Base-by-base conservation (phyloP, 2,888 invertebrate genomes). In the Rambutsinella grinnellia region DNA sequence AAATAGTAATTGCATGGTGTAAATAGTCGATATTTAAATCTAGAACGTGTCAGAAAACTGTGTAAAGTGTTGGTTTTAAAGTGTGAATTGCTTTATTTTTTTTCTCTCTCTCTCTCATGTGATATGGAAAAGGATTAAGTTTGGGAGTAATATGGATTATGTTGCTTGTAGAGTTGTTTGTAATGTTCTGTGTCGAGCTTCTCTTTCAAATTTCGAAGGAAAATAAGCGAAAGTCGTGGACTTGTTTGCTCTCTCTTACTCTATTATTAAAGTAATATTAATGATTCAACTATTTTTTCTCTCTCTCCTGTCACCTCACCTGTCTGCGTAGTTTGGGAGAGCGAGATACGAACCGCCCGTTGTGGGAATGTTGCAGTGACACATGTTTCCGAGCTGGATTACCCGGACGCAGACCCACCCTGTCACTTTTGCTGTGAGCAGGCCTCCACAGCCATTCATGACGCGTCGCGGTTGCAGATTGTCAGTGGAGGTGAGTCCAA, bases 371-470 rank as follows among this genome's bases (percentile, higher is more conserved):
- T 83, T 63, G 84, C 84, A 49, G 85, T 86, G 75, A 85, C 86
- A 68, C 86, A 86, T 80, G 83, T 86, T 57, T 84, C 85, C 54
- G 85, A 86, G 79, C 83, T 86, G 74, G 84, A 85, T 63, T 86
- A 85, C 80, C 86, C 86, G 21, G 85, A 85, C 81, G 85, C 85
- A 46, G 80, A 82, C 76, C 85, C 86, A 23, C 86, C 86, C 23
- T 86, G 86, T 78, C 85, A 86, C 72, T 86, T 86, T 84, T 86
- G 86, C 82, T 84, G 85, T 81, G 84, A 85, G 61, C 85, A 85
- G 72, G 83, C 85, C 71, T 85, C 84, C 80, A 85, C 85, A 1
- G 85, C 86, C 28, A 85, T 86, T 56, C 86, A 86, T 76, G 85
- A 85, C 71, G 85, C 85, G 68, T 85, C 84, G 62, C 74, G 86